phyloP scores from a whole-genome alignment of 2,113 vertebrate genomes.

The Boleophthalmus pectinirostris region DNA sequence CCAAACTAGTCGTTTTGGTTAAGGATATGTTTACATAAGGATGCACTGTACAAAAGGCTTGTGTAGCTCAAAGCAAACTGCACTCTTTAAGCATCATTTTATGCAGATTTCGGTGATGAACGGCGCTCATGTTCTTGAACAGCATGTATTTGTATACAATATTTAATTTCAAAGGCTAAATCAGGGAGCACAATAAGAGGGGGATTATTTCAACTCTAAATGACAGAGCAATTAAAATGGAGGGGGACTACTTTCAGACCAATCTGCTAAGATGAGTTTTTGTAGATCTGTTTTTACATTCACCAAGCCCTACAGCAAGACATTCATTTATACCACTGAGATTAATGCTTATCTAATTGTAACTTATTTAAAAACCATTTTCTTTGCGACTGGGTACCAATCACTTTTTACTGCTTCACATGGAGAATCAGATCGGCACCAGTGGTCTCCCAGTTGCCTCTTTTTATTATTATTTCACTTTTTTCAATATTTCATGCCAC shows the following conservation, averaged over 20 bases:
- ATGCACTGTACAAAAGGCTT: constrained; percentile 58
- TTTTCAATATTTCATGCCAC: constrained; percentile 2
- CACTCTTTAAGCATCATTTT: constrained; percentile 73
- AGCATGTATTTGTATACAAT: constrained; percentile 77
- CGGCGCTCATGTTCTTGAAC: constrained; percentile 66
- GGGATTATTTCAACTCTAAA: constrained; percentile 77
- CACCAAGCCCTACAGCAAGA: constrained; percentile 85
- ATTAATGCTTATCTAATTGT: constrained; percentile 88
- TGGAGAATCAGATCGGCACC: constrained; percentile 52
- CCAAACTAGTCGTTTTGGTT: constrained; percentile 71
- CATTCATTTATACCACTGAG: constrained; percentile 84
- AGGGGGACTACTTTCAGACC: constrained; percentile 78
- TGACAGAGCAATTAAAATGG: constrained; percentile 82
- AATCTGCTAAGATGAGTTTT: constrained; percentile 83
- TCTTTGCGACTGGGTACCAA: constrained; percentile 81
- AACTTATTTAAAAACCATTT: constrained; percentile 88
- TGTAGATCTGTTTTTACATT: constrained; percentile 86
- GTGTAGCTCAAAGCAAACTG: constrained; percentile 67
- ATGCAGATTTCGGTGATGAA: constrained; percentile 76
- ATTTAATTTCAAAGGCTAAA: constrained; percentile 79
- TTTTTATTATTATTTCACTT: constrained; percentile 20
- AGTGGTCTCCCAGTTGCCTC: constrained; percentile 24
- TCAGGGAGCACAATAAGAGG: constrained; percentile 65
- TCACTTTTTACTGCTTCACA: constrained; percentile 76
- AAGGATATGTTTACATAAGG: constrained; percentile 74